Base-by-base conservation (phyloP, 30 jellyfish, hydroid and myxozoan genomes). In the Catostylus mosaicus region DNA sequence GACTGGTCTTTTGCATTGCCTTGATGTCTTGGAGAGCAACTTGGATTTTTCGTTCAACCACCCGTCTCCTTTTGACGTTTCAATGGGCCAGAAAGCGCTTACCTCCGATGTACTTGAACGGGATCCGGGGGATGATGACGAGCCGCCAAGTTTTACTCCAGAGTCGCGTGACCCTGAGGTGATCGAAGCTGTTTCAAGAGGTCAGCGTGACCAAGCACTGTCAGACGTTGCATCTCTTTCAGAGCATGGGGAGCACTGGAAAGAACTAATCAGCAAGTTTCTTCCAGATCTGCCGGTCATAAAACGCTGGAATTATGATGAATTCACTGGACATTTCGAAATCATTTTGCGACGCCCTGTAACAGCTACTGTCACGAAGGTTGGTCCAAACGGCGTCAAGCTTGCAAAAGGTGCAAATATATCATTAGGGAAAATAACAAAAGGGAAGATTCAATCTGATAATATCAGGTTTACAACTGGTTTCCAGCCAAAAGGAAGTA, bases 391-490 rank as follows among this genome's bases (percentile, higher is more conserved):
- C 11, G 98, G 98, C 4, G 59, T 80, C 22, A 92, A 87, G 54
- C 77, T 92, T 1, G 98, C 98, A 10, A 74, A 37, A 52, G 96
- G 97, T 45, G 98, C 97, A 10, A 40, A 61, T 18, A 34, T 92
- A 38, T 64, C 80, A 2, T 77, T 92, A 30, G 96, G 96, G 4
- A 87, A 92, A 40, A 65, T 34, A 18, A 51, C 89, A 22, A 66
- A 48, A 32, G 98, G 98, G 10, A 43, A 22, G 9, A 23, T 91
- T 45, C 10, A 33, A 31, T 0, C 22, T 6, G 63, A 47, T 29
- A 57, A 40, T 24, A 33, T 92, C 3, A 37, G 19, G 3, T 87
- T 92, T 57, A 29, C 19, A 24, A 31, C 73, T 3, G 92, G 96
- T 9, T 77, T n/a, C 54, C 90, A 84, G 71, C 92, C 89, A 19